These are phyloP conservation scores for Tenthredo amoena DNA, from an alignment of 2,888 invertebrate species.

Conservation along the genomic window DNA sequence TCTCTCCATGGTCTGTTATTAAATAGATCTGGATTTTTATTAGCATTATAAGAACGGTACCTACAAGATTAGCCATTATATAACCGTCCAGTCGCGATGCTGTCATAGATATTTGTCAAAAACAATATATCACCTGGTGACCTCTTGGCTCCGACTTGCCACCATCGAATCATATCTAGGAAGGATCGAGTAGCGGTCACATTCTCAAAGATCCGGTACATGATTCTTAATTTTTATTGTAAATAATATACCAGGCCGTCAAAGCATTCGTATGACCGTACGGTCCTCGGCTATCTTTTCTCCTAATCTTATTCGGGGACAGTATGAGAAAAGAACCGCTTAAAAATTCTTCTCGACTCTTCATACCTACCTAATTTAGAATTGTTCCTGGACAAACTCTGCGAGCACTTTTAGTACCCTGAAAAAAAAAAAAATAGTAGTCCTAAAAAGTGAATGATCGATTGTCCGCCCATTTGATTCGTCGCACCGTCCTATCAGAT, in stretches of 20 bases:
- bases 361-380: conserved; percentile 8
- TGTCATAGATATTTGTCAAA: conserved; percentile 44
- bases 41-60: conserved; percentile 40
- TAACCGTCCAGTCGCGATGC: conserved; percentile 9
- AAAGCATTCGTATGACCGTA: conserved; percentile 26
- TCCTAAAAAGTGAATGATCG: conserved; percentile 13
- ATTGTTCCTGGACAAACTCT: neutral
- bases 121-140: conserved; percentile 40
- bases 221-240: conserved; percentile 41
- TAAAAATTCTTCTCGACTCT: neutral
- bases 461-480: conserved; percentile 27
- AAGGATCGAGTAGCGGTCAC: conserved; percentile 33
- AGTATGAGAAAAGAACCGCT: conserved; percentile 15
- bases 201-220: conserved; percentile 13
- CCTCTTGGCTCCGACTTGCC: conserved; percentile 11
- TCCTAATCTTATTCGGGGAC: neutral
- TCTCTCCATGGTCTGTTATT: conserved; percentile 6
- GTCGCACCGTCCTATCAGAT: conserved; percentile 22
- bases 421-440: neutral
- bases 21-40: conserved; percentile 36
- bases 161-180: conserved; percentile 30
- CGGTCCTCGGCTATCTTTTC: neutral
- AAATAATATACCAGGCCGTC: conserved; percentile 27
- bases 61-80: neutral
- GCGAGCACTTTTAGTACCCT: neutral